A percentile compares a stretch with the other conserved stretches of the same genome.
Conservation (phyloP, 2,797 vertebrate species). For the Austrolebias charrua region DNA sequence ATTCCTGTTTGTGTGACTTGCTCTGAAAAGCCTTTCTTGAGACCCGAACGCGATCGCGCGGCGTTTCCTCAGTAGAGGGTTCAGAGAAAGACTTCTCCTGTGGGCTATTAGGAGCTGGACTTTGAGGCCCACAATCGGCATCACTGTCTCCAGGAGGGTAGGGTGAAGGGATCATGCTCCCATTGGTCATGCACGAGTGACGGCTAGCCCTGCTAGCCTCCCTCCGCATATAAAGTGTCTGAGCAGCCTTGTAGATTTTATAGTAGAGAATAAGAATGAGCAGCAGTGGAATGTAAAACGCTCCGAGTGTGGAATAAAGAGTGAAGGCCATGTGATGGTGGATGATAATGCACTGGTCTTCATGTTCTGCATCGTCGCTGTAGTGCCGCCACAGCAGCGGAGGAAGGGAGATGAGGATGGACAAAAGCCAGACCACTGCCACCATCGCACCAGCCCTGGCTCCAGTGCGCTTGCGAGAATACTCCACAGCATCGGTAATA, state of each 20-base stretch:
- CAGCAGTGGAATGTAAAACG: constrained; percentile 94
- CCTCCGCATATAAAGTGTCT: constrained; percentile 91
- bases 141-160: constrained; percentile 66
- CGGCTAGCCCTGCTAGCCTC: constrained; percentile 87
- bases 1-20: constrained; percentile 81
- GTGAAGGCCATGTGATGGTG: constrained; percentile 91
- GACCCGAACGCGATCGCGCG: constrained; percentile 77
- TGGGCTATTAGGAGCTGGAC: constrained; percentile 80
- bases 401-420: constrained; percentile 92
- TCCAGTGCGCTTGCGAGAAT: constrained; percentile 91
- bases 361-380: constrained; percentile 72
- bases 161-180: constrained; percentile 85
- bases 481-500: constrained; percentile 96
- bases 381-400: constrained; percentile 92
- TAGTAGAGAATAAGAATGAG: constrained; percentile 98
- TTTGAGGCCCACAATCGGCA: constrained; percentile 77
- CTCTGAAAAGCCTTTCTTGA: constrained; percentile 76
- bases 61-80: constrained; percentile 83
- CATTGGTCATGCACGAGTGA: constrained; percentile 85
- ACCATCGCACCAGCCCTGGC: constrained; percentile 90
- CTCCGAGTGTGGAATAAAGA: constrained; percentile 94
- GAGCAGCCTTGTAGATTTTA: constrained; percentile 96
- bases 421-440: constrained; percentile 92
- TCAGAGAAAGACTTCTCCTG: constrained; percentile 91
- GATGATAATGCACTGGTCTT: constrained; percentile 91